These are phyloP conservation scores for Malaclemys terrapin DNA, from an alignment of 2,113 vertebrate species.

Conservation along the genomic window DNA sequence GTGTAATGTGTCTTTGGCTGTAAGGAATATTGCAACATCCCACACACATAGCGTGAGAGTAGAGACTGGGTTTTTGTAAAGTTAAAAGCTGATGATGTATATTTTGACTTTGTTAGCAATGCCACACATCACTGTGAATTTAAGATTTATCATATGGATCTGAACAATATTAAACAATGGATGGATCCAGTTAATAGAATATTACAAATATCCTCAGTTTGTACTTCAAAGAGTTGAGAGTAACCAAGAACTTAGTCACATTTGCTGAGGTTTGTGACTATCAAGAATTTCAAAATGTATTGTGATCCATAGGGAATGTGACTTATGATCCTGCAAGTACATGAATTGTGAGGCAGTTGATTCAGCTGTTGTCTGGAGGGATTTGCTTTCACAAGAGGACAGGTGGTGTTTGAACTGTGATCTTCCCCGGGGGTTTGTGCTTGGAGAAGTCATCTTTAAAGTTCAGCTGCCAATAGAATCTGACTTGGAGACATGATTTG, in stretches of 20 bases:
- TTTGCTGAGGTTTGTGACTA: not conserved
- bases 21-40: not conserved
- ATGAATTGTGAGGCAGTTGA: not conserved
- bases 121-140: not conserved
- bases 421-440: slow-evolving; percentile 1
- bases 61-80: not conserved
- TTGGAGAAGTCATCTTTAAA: slow-evolving; percentile 25
- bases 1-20: not conserved
- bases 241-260: not conserved
- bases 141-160: too few species aligned
- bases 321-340: not conserved
- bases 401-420: slow-evolving; percentile 15
- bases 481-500: slow-evolving; percentile 5
- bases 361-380: slow-evolving; percentile 28
- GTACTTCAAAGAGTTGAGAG: not conserved
- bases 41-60: not conserved
- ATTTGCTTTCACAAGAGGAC: slow-evolving; percentile 20
- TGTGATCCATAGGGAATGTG: not conserved
- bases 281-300: not conserved
- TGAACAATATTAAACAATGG: not conserved
- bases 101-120: not conserved
- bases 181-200: not conserved
- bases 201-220: not conserved
- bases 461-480: not conserved
- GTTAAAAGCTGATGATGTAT: not conserved